Base-by-base conservation (phyloP, 2,888 invertebrate genomes). In the Meteorus cinctellus region DNA sequence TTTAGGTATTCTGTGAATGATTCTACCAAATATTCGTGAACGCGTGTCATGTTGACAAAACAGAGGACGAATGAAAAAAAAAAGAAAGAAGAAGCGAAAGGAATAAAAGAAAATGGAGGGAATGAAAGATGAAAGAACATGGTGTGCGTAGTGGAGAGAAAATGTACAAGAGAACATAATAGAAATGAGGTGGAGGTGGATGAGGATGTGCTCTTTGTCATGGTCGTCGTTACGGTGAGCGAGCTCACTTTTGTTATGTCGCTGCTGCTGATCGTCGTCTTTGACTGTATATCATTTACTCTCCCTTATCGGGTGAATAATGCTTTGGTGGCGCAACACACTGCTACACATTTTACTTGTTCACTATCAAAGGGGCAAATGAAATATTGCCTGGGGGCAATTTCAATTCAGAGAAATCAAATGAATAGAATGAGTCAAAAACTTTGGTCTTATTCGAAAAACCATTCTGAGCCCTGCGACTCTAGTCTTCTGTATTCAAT, bases 121-220 rank as follows among this genome's bases (percentile, higher is more conserved):
- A 55, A 55, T 4, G 34, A 12, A 41, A 59, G 29, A 19, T 6
- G 12, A 41, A 12, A 59, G n/a, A 19, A 55, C 19, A 19, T 19
- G 4, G 55, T 19, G 55, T 55, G 55, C 41, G 41, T 41, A 12
- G 41, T 41, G 8, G 8, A 27, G 55, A 29, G 55, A 59, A 4
- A 55, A 19, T 10, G 1, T 10, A 34, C 27, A 24, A 41, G n/a
- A 27, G 16, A 31, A 51, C 12, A 41, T 31, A 63, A 62, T 68
- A 74, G 67, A 36, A 51, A 67, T 16, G 45, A 62, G 34, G 68
- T 68, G 69, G 68, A 69, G 74, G 69, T 51, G 67, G 34, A 60
- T 31, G 27, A 36, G 59, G 45, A 55, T 27, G 31, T 34, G 55
- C 55, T 59, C 59, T 34, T 55, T 29, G 41, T 65, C 62, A 55